These are phyloP conservation scores for Oreochromis tanganicae DNA, from an alignment of 2,113 vertebrate genomes.

Conservation along the genomic window DNA sequence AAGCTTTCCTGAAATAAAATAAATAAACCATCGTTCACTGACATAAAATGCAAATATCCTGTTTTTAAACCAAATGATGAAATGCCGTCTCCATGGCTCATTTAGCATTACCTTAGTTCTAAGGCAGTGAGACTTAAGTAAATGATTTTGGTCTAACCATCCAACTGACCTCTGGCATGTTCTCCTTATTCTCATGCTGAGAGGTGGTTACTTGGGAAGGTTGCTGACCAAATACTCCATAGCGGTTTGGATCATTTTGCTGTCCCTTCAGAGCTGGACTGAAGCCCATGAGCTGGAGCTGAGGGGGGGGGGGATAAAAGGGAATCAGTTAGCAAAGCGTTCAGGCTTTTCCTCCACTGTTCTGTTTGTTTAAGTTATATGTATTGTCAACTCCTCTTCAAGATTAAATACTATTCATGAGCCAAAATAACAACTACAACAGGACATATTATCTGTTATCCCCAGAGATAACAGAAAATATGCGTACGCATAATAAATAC, in stretches of 20 bases:
- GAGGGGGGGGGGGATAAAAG: background rate
- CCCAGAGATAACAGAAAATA: background rate
- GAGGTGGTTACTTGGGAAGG: background rate
- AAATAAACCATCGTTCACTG: no score
- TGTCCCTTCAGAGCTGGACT: conserved; percentile 84
- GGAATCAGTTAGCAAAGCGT: background rate
- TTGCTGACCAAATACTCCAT: conserved; percentile 70
- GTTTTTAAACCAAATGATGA: background rate
- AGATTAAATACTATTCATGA: background rate
- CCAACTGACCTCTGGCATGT: conserved; percentile 72
- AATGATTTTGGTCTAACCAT: background rate
- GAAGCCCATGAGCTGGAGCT: conserved; percentile 80
- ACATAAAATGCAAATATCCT: background rate
- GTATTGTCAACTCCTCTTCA: background rate
- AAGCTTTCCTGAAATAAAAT: conserved; percentile 77
- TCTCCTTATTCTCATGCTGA: conserved; percentile 82
- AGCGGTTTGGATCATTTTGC: conserved; percentile 67
- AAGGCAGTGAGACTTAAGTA: background rate
- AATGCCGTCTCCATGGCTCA: background rate
- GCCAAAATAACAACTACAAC: background rate
- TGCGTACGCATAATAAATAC: background rate
- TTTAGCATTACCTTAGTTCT: background rate
- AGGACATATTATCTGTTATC: background rate
- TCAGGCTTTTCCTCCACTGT: background rate
- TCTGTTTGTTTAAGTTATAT: background rate